Evolutionary conservation across 2,888 invertebrate species (phyloP), one percentile per base, ranked within the genome.

Genomic region (Leucoma salicis): DNA sequence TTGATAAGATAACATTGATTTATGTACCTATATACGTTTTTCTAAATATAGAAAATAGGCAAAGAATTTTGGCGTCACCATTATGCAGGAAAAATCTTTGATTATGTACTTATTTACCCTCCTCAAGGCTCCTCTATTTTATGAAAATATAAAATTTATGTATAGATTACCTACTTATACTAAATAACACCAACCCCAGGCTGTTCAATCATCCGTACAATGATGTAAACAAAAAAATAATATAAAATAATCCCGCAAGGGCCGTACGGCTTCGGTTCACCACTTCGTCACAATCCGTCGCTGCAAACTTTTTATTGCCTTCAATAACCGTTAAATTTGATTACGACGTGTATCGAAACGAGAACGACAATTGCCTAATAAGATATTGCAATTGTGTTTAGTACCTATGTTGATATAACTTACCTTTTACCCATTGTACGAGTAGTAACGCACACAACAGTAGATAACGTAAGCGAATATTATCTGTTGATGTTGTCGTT

Each of bases 251-350:
- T 61, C 53, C 50, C 51, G 42, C 46, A 55, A 8, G 14, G 14
- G 49, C 60, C 54, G 47, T 46, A 69, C 55, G 46, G 70, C 57
- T 57, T 62, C 68, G 76, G 77, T 78, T 77, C 77, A 76, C 56
- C 63, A 65, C 63, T 53, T 57, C 65, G 70, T 73, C 75, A 77
- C 78, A 77, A 72, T 62, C 52, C 57, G 55, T 14, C 31, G 41
- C 52, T 62, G 63, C 48, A 48, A 57, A 63, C 67, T 77, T 78
- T 79, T 82, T 80, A 70, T 63, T 53, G 63, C 49, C 63, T 63
- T 63, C 76, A 78, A 78, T 78, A 78, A 78, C 80, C 83, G 85
- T 82, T 71, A 82, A 86, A 87, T 82, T 82, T 71, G 77, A 86
- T 86, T 83, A 83, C 79, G 67, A 69, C 70, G 74, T 76, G 71